Conservation (phyloP, 2,888 invertebrate species). For the Tyria jacobaeae region DNA sequence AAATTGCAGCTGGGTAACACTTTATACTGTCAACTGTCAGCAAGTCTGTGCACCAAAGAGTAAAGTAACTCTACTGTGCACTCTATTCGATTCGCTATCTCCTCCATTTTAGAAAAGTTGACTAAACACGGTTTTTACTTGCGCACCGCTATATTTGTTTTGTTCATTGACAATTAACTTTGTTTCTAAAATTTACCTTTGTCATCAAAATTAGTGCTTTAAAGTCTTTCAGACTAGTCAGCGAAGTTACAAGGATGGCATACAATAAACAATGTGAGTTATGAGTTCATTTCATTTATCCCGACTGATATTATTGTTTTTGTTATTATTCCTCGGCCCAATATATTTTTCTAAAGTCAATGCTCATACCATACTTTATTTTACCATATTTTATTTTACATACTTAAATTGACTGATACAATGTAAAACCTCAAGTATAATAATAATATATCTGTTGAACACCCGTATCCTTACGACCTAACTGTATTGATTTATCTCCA, state of each 20-base stretch:
- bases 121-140: neutral
- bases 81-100: too few relatives aligned
- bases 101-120: neutral
- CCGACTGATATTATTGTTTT: neutral
- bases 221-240: slow-evolving; percentile 9
- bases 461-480: neutral
- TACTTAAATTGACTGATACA: neutral
- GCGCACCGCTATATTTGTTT: neutral
- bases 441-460: neutral
- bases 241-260: slow-evolving; percentile 29
- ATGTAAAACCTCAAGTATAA: neutral
- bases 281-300: neutral
- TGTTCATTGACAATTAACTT: neutral
- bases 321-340: neutral
- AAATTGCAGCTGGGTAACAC: too few relatives aligned
- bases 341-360: too few relatives aligned
- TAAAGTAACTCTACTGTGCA: too few relatives aligned
- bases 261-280: slow-evolving; percentile 48
- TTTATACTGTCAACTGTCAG: too few relatives aligned
- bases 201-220: slow-evolving; percentile 19
- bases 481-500: neutral
- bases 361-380: neutral
- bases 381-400: neutral
- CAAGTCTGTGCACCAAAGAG: too few relatives aligned
- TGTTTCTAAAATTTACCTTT: neutral